Evolutionary conservation across 2,888 invertebrate species (phyloP).

Genomic region (Schizotus pectinicornis): DNA sequence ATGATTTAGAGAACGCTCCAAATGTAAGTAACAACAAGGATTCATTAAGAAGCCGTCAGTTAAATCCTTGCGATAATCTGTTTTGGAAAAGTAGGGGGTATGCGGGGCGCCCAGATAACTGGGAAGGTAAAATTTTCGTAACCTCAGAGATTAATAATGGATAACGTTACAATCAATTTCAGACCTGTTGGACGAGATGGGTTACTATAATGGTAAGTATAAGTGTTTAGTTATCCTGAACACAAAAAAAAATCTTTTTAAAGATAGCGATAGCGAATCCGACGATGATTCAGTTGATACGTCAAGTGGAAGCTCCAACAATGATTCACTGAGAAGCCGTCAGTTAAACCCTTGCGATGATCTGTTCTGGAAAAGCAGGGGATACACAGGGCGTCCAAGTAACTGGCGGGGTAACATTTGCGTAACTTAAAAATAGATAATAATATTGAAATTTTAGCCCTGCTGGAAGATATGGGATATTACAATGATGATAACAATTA

Average conservation of each 20-base stretch:
- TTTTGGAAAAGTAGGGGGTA: conserved; percentile 30
- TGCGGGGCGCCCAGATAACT: conserved; percentile 17
- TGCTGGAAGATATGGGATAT: background rate
- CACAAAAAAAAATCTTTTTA: background rate
- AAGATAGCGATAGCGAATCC: background rate
- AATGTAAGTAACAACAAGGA: no score
- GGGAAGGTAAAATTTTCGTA: conserved; percentile 19
- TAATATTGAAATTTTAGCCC: background rate
- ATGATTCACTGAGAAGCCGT: conserved; percentile 16
- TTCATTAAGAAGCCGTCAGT: conserved; percentile 19
- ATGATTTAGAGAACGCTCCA: no score
- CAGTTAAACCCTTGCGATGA: conserved; percentile 28
- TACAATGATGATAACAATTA: background rate
- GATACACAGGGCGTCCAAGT: conserved; percentile 17
- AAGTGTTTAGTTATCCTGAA: background rate
- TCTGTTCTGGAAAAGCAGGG: conserved; percentile 27
- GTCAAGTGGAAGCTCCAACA: no score
- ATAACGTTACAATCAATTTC: no score
- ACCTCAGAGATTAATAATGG: no score
- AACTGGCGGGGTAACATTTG: conserved; percentile 7
- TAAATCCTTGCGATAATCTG: conserved; percentile 27
- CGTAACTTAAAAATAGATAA: background rate
- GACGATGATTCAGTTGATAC: background rate
- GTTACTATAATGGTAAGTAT: conserved; percentile 9
- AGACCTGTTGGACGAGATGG: conserved; percentile 4